Evolutionary conservation across 2,797 vertebrate genomes (phyloP).

Genomic region (Pelodytes ibericus): DNA sequence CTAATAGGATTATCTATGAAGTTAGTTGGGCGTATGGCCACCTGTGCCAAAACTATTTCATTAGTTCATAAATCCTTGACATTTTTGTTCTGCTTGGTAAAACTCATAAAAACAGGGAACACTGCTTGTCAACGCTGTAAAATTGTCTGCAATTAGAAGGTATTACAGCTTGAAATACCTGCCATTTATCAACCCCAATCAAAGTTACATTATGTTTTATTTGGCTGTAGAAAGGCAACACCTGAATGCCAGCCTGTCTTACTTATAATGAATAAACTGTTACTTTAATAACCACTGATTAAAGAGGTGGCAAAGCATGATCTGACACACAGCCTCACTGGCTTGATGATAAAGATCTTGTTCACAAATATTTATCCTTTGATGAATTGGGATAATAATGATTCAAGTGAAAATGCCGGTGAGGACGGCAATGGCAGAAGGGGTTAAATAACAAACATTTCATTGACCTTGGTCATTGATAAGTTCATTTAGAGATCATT

Average conservation of each 20-base stretch:
- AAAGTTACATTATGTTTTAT: constrained; percentile 53
- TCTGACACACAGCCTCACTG: constrained; percentile 12
- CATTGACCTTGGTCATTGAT: too few species aligned
- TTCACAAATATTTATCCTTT: constrained; percentile 26
- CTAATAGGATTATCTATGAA: constrained; percentile 56
- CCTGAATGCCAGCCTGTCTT: constrained; percentile 37
- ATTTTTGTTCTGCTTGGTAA: constrained; percentile 56
- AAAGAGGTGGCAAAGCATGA: constrained; percentile 51
- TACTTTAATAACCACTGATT: constrained; percentile 50
- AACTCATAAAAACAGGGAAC: constrained; percentile 52
- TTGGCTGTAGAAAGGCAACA: constrained; percentile 56
- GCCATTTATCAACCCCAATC: constrained; percentile 52
- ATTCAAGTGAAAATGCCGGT: neutral
- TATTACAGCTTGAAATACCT: constrained; percentile 47
- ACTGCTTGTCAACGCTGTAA: constrained; percentile 55
- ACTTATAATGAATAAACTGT: constrained; percentile 53
- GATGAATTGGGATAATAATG: neutral
- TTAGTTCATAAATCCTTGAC: constrained; percentile 53
- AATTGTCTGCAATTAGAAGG: constrained; percentile 51
- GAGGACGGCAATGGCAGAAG: too few species aligned
- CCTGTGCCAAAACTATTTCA: constrained; percentile 56
- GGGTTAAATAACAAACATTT: too few species aligned
- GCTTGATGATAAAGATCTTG: neutral
- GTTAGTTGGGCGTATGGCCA: constrained; percentile 28
- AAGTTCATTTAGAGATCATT: too few species aligned